These are phyloP conservation scores for Lasius platythorax DNA, from an alignment of 2,888 invertebrate species.

Conservation along the genomic window DNA sequence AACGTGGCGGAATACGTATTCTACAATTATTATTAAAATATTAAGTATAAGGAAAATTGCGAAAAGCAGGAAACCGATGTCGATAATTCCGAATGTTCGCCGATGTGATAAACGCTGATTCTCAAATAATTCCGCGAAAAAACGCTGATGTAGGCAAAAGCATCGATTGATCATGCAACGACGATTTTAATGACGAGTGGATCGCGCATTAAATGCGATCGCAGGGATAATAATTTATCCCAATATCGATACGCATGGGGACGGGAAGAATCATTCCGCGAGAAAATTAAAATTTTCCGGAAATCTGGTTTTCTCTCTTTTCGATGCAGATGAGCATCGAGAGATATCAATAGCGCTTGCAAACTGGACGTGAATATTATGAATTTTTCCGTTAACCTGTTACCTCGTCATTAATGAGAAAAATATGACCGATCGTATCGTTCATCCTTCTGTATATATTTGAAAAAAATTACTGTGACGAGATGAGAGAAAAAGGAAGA, in stretches of 20 bases:
- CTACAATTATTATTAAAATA: constrained; percentile 32
- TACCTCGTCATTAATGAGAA: constrained; percentile 45
- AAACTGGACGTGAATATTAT: constrained; percentile 28
- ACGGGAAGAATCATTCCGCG: constrained; percentile 11
- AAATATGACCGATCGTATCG: constrained; percentile 20
- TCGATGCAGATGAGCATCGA: constrained; percentile 39
- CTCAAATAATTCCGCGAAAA: constrained; percentile 55
- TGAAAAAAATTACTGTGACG: constrained; percentile 4
- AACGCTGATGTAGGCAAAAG: constrained; percentile 19
- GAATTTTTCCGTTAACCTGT: constrained; percentile 29
- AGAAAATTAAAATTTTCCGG: constrained; percentile 46
- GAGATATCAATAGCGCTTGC: constrained; percentile 31
- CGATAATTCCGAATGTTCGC: background rate
- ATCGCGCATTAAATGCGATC: constrained; percentile 29
- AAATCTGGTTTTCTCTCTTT: constrained; percentile 17
- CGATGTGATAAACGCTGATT: constrained; percentile 60
- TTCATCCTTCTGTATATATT: background rate
- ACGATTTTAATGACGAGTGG: constrained; percentile 36
- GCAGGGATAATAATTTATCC: constrained; percentile 54
- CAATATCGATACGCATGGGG: constrained; percentile 33
- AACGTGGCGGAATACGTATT: background rate
- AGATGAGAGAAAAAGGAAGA: constrained; percentile 7
- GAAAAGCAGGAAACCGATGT: background rate
- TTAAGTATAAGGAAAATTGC: background rate
- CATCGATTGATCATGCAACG: constrained; percentile 37